Evolutionary conservation across 2,113 vertebrate genomes (phyloP), one percentile per base, ranked within the genome.

Genomic region (Cephalopholis sonnerati): DNA sequence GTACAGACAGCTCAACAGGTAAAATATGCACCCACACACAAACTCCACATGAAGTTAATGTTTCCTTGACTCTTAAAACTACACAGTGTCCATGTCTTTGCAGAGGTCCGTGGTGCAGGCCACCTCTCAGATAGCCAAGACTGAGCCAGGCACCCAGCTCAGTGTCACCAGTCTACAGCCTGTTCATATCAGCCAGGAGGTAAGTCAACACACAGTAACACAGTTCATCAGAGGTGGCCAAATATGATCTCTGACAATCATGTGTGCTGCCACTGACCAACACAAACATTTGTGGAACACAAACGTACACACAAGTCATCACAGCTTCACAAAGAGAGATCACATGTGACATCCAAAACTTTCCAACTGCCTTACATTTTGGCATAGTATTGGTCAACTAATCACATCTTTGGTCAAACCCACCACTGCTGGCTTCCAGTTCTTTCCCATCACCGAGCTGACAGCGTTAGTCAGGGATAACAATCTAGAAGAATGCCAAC

Each of bases 71-170:
- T 55, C 18, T 53, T 63, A 46, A 69, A 77, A 72, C 36, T 58
- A 62, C 3, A 48, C 4, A 54, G 7, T 79, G 11, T 80, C 12
- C 86, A 88, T 86, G 53, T 90, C 25, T 87, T 74, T 44, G 11
- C 93, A 98, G 97, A 96, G 96, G 79, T 97, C 97, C 0, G 97
- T 97, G 77, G 96, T 98, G 73, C 97, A 98, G 89, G 94, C 96
- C 63, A 96, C 96, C 20, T 94, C 96, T 4, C 96, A 97, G 89
- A 91, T 96, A 57, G 90, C 96, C 71, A 97, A 98, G 94, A 95
- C 97, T 4, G 95, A 96, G 84, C 93, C 96, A 0, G 95, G 96
- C 51, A 95, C 97, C 62, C 96, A 97, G 93, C 94, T 98, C 82
- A 96, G 94, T 4, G 96, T 98, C 83, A 96, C 96, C 87, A 96